Base-by-base conservation (phyloP, 2,888 invertebrate species). In the Miltochrista miniata region DNA sequence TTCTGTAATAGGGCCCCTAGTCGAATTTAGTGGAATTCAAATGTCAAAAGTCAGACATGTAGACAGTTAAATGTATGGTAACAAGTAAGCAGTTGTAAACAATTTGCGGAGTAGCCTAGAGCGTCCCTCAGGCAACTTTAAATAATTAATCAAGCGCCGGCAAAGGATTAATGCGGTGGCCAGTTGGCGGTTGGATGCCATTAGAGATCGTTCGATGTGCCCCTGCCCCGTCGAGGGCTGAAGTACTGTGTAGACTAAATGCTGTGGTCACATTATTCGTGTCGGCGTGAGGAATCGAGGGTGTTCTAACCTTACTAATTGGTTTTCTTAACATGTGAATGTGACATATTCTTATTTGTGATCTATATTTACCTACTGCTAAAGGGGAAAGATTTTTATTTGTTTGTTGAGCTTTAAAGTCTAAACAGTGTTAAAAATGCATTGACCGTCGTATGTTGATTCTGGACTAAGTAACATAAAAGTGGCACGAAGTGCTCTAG, bases 121-220 rank as follows among this genome's bases (percentile, higher is more conserved):
- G 59, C 68, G 68, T 74, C 82, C 82, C 74, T 72, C 66, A 77
- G 80, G 81, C 73, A 85, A 89, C 77, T 89, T 90, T 85, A 87
- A 90, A 90, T 88, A 90, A 90, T 90, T 90, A 90, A 90, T 90
- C 90, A 88, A 87, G 83, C 81, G 85, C 79, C 81, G 77, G 85
- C 83, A 88, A 89, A 88, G 90, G 90, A 90, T 90, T 90, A 90
- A 88, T 87, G 89, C 79, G 84, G 88, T 84, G 90, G 89, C 83
- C 90, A 88, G 89, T 87, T 85, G 87, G 90, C 81, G 90, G 90
- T 87, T 74, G 83, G 80, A 85, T 86, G 82, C 88, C 87, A 89
- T 90, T 90, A 89, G 85, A 85, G 85, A 82, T 78, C 84, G 83
- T 82, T 86, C 87, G 83, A 87, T 83, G 18, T 24, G 84, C 84